Conservation (phyloP, 2,797 vertebrate species). For the Chanos chanos region DNA sequence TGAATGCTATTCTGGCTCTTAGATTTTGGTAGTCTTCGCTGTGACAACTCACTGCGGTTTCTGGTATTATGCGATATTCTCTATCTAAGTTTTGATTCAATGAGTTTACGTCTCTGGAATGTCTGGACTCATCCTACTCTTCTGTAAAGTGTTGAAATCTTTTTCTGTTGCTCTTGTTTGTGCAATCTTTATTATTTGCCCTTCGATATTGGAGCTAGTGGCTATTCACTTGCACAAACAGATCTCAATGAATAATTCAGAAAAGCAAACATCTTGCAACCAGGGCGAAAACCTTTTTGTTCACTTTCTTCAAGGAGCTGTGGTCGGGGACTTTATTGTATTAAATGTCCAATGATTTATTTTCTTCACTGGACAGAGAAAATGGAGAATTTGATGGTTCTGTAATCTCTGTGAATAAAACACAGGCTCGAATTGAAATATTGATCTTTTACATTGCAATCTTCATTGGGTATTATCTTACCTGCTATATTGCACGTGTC, state of each 20-base stretch:
- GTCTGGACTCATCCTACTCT: too few species aligned
- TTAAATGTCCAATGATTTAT: background rate
- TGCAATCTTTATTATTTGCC: conserved; percentile 26
- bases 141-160: conserved; percentile 29
- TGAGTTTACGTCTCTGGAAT: too few species aligned
- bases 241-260: conserved; percentile 30
- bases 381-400: conserved; percentile 30
- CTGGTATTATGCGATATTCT: too few species aligned
- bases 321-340: background rate
- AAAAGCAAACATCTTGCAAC: conserved; percentile 27
- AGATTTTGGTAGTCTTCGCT: too few species aligned
- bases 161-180: conserved; percentile 24
- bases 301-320: conserved; percentile 9
- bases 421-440: conserved; percentile 60
- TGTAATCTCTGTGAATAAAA: conserved; percentile 60
- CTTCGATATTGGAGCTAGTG: conserved; percentile 31
- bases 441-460: conserved; percentile 61
- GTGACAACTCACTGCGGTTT: too few species aligned
- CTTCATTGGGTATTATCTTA: conserved; percentile 47
- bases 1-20: too few species aligned
- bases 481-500: conserved; percentile 10
- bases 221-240: conserved; percentile 34
- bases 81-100: too few species aligned
- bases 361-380: conserved; percentile 13
- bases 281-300: conserved; percentile 10